Evolutionary conservation across 1,140 invertebrate species (phyloP).

Genomic region (Batillaria attramentaria): DNA sequence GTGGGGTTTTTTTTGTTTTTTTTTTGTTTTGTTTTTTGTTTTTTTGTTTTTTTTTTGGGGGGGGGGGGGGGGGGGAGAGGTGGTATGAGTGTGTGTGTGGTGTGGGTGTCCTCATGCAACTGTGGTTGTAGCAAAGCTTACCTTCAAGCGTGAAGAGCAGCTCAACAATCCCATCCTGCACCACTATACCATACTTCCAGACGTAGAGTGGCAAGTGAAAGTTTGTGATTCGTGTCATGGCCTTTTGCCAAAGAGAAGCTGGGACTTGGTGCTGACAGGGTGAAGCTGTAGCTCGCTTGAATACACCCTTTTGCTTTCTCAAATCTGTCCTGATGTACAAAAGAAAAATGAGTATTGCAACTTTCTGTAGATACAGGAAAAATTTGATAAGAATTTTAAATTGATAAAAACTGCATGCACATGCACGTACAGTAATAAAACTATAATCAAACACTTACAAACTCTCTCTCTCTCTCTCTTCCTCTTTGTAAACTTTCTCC

Average conservation of each 20-base stretch:
- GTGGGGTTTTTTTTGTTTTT: neutral
- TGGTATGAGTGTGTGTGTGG: neutral
- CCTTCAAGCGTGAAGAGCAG: constrained; percentile 4
- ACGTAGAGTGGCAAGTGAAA: constrained; percentile 11
- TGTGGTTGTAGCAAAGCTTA: neutral
- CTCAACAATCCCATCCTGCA: constrained; percentile 13
- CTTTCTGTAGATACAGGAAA: too few species aligned
- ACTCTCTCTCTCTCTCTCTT: too few species aligned
- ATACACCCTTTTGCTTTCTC: neutral
- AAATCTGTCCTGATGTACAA: constrained; percentile 20
- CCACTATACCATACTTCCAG: neutral
- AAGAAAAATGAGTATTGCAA: too few species aligned
- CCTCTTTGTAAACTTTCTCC: too few species aligned
- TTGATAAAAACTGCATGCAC: too few species aligned
- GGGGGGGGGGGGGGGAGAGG: too few species aligned
- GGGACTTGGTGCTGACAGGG: constrained; percentile 1
- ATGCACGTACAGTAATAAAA: too few species aligned
- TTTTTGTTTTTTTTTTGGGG: neutral
- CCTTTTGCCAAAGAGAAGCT: neutral
- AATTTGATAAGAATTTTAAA: too few species aligned
- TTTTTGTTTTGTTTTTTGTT: neutral
- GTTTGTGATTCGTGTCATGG: neutral
- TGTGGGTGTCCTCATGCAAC: neutral
- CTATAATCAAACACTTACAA: too few species aligned
- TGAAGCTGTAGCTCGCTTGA: constrained; percentile 9